These are phyloP conservation scores for Chirona hameri DNA, from an alignment of 2,888 invertebrate species.

Conservation along the genomic window DNA sequence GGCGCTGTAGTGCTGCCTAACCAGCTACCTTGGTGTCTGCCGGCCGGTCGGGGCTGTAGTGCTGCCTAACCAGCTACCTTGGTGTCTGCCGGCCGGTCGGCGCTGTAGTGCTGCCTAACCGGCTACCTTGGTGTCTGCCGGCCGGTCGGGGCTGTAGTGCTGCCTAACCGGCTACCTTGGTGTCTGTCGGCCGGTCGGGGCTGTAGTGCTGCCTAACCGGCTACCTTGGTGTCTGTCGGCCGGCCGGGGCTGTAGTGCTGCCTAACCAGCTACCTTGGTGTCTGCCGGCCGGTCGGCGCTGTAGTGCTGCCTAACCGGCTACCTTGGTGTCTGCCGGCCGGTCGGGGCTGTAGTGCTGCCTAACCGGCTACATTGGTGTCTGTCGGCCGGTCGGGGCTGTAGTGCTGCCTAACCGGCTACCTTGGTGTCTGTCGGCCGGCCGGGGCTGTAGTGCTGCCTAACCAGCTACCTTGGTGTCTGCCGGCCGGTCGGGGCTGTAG, in stretches of 20 bases:
- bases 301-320: slow-evolving; percentile 49
- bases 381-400: slow-evolving; percentile 36
- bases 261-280: no score
- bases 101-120: slow-evolving; percentile 47
- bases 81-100: slow-evolving; percentile 30
- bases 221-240: slow-evolving; percentile 13
- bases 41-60: slow-evolving; percentile 39
- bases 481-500: slow-evolving; percentile 38
- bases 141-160: slow-evolving; percentile 40
- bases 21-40: no score
- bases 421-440: slow-evolving; percentile 30
- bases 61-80: no score
- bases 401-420: no score
- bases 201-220: slow-evolving; percentile 48
- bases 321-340: slow-evolving; percentile 31
- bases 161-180: no score
- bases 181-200: slow-evolving; percentile 31
- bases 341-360: slow-evolving; percentile 45
- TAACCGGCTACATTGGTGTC: no score
- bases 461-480: no score
- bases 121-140: no score
- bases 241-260: slow-evolving; percentile 41
- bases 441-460: slow-evolving; percentile 46
- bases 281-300: slow-evolving; percentile 33
- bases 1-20: slow-evolving; percentile 46